phyloP scores from a whole-genome alignment of 92 coral and sea anemone genomes.

The Actinostola sp. region DNA sequence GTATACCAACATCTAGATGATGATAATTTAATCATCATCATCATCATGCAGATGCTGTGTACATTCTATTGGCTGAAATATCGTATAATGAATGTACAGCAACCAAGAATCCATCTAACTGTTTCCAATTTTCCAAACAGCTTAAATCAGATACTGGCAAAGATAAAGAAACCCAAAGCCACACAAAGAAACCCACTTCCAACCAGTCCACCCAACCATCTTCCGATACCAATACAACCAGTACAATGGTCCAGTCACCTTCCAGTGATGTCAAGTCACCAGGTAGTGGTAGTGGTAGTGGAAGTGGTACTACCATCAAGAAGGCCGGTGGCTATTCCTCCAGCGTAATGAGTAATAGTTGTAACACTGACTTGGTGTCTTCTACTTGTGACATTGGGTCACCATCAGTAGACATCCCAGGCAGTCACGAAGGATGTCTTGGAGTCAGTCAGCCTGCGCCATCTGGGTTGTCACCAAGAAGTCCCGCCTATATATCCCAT shows the following conservation, averaged over 20 bases:
- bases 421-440: conserved; percentile 39
- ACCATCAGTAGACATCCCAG: conserved; percentile 70
- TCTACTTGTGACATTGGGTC: conserved; percentile 78
- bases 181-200: conserved; percentile 44
- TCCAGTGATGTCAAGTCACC: conserved; percentile 60
- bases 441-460: conserved; percentile 50
- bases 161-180: conserved; percentile 67
- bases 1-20: no score
- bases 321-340: conserved; percentile 61
- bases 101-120: no score
- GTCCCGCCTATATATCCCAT: conserved; percentile 79
- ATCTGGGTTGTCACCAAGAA: conserved; percentile 84
- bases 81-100: not conserved
- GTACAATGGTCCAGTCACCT: conserved; percentile 36
- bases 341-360: conserved; percentile 61
- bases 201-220: conserved; percentile 25
- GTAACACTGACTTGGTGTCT: conserved; percentile 75
- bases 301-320: conserved; percentile 40
- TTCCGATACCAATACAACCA: conserved; percentile 26
- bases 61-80: no score
- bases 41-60: not conserved
- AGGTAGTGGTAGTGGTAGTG: conserved; percentile 47
- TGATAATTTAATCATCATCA: not conserved
- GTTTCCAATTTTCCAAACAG: conserved; percentile 24
- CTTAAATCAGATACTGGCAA: conserved; percentile 74